A percentile compares a stretch with the other conserved stretches of the same genome.
These are phyloP conservation scores for Mya arenaria DNA, from an alignment of 1,140 invertebrate species.

Conservation along the genomic window DNA sequence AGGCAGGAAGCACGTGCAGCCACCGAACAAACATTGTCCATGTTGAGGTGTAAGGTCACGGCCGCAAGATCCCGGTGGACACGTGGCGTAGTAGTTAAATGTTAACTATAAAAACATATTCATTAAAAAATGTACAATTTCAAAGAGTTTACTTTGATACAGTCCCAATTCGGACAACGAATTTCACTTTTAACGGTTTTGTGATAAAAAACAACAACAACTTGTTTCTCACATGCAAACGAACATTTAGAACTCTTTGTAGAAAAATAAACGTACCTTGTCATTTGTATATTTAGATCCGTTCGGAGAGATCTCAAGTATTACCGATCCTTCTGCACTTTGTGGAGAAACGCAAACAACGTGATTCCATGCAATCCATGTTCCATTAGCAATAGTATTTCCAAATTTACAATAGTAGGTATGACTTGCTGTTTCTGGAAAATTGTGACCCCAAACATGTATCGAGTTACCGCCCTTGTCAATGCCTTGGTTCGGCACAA, in stretches of 20 bases:
- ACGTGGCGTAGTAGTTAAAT: constrained; percentile 56
- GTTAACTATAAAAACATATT: constrained; percentile 53
- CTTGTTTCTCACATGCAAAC: too few relatives aligned
- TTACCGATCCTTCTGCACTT: constrained; percentile 12
- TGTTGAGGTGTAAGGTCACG: constrained; percentile 41
- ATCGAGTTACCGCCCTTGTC: constrained; percentile 62
- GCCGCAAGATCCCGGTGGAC: constrained; percentile 59
- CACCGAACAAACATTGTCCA: constrained; percentile 61
- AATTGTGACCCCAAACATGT: constrained; percentile 66
- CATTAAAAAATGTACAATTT: too few relatives aligned
- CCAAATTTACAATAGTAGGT: constrained; percentile 57
- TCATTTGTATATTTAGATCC: constrained; percentile 50
- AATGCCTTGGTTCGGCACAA: constrained; percentile 52
- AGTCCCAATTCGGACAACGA: too few relatives aligned
- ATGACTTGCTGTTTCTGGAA: constrained; percentile 51
- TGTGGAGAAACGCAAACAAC: constrained; percentile 53
- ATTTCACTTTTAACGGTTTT: too few relatives aligned
- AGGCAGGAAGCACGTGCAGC: constrained; percentile 57
- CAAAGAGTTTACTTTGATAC: too few relatives aligned
- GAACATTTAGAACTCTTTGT: background rate
- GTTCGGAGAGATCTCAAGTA: constrained; percentile 54
- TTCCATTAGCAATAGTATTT: constrained; percentile 36
- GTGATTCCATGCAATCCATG: constrained; percentile 55
- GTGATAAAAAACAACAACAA: too few relatives aligned
- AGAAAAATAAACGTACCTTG: constrained; percentile 37